A percentile compares a stretch with the other conserved stretches of the same genome.
Evolutionary conservation across 2,888 invertebrate species (phyloP).

Genomic region (Acronicta psi): DNA sequence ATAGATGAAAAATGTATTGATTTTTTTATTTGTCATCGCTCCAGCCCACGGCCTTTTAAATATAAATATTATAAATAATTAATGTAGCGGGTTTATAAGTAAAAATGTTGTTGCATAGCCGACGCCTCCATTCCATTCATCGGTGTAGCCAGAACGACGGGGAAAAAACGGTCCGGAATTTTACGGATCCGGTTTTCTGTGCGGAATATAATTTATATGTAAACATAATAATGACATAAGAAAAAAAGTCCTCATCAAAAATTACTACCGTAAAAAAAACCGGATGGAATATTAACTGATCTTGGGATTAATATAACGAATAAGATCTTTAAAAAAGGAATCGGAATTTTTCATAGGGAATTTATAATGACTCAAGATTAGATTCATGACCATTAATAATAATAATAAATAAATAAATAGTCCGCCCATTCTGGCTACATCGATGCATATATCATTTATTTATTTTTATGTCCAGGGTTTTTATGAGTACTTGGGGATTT

Average conservation of each 20-base stretch:
- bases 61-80: slow-evolving; percentile 52
- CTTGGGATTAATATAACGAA: no score
- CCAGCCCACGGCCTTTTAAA: slow-evolving; percentile 19
- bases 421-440: slow-evolving; percentile 17
- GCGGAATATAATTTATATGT: background rate
- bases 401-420: no score
- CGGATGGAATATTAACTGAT: no score
- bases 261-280: no score
- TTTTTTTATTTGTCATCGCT: background rate
- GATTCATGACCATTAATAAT: no score
- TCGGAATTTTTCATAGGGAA: no score
- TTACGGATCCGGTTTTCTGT: background rate
- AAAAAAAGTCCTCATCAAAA: no score
- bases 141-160: slow-evolving; percentile 21
- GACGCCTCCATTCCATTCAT: slow-evolving; percentile 51
- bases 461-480: slow-evolving; percentile 53
- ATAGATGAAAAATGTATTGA: background rate
- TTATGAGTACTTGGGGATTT: slow-evolving; percentile 29
- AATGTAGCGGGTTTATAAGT: slow-evolving; percentile 61
- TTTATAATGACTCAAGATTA: no score
- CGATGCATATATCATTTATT: slow-evolving; percentile 45
- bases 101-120: slow-evolving; percentile 58
- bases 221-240: no score
- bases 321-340: no score
- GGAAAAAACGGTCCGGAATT: slow-evolving; percentile 1